Evolutionary conservation across 2,888 invertebrate species (phyloP).

Genomic region (Noctua pronuba): DNA sequence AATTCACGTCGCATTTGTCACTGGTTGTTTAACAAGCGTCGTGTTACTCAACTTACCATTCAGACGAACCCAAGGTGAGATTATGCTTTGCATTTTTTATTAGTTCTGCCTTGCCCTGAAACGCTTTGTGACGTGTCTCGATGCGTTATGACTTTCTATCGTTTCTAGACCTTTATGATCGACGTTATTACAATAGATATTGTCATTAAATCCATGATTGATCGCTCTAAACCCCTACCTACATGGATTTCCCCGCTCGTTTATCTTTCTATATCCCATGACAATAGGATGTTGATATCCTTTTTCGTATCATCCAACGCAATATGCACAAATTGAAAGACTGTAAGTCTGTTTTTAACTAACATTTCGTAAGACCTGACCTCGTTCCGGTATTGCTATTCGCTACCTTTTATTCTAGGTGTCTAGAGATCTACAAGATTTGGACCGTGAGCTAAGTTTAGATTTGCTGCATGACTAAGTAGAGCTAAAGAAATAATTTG

Average conservation of each 20-base stretch:
- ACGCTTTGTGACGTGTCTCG: conserved; percentile 68
- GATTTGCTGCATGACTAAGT: conserved; percentile 33
- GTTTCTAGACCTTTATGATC: conserved; percentile 32
- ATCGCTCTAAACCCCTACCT: neutral
- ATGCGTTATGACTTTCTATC: conserved; percentile 62
- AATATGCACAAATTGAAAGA: conserved; percentile 25
- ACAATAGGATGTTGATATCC: conserved; percentile 21
- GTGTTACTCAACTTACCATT: conserved; percentile 74
- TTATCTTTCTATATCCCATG: conserved; percentile 16
- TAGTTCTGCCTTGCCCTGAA: conserved; percentile 75
- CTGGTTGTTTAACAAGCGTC: conserved; percentile 60
- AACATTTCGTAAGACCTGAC: conserved; percentile 44
- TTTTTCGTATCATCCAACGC: conserved; percentile 18
- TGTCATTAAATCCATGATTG: conserved; percentile 12
- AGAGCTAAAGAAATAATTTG: neutral
- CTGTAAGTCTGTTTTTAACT: conserved; percentile 11
- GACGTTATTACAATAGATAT: conserved; percentile 28
- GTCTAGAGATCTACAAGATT: conserved; percentile 36
- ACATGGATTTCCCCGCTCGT: conserved; percentile 1
- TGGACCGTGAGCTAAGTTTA: conserved; percentile 30
- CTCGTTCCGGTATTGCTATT: conserved; percentile 43
- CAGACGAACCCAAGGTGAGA: conserved; percentile 74
- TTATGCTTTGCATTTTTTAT: conserved; percentile 79
- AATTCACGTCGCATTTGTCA: conserved; percentile 58
- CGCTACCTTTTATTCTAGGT: conserved; percentile 43